phyloP scores from a whole-genome alignment of 2,797 vertebrate species.

The Poecilia velifera region DNA sequence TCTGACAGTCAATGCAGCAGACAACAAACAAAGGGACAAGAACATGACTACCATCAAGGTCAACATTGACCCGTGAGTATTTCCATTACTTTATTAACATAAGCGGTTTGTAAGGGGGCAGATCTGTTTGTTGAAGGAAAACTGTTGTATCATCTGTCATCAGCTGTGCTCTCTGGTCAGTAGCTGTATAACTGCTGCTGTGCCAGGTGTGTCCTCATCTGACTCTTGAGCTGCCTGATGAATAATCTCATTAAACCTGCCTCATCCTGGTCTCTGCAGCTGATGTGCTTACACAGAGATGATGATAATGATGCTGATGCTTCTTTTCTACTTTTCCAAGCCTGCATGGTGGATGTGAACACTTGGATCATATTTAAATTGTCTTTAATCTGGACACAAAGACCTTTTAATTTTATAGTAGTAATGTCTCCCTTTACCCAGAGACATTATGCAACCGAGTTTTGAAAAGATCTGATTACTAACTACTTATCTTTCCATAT shows the following conservation, averaged over 20 bases:
- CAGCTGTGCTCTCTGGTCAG: background rate
- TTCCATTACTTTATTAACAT: background rate
- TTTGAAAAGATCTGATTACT: background rate
- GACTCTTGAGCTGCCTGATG: background rate
- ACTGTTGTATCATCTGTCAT: background rate
- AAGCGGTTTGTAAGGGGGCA: background rate
- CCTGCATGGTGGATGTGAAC: constrained; percentile 1
- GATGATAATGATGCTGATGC: constrained; percentile 9
- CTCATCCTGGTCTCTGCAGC: constrained; percentile 3
- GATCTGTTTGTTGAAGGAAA: background rate
- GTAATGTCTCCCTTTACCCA: background rate
- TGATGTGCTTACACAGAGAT: constrained; percentile 36
- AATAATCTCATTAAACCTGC: background rate
- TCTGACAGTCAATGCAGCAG: constrained; percentile 92
- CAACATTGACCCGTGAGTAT: constrained; percentile 96
- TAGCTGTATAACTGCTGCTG: background rate
- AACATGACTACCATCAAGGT: constrained; percentile 97
- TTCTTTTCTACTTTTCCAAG: constrained; percentile 9
- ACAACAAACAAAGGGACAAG: constrained; percentile 99
- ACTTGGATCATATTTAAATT: background rate
- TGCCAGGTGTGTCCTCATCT: background rate
- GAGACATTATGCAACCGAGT: background rate
- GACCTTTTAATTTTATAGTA: background rate
- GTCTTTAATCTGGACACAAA: background rate
- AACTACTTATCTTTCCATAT: background rate